phyloP scores from a whole-genome alignment of 2,113 vertebrate species.

The Phyllostomus hastatus region DNA sequence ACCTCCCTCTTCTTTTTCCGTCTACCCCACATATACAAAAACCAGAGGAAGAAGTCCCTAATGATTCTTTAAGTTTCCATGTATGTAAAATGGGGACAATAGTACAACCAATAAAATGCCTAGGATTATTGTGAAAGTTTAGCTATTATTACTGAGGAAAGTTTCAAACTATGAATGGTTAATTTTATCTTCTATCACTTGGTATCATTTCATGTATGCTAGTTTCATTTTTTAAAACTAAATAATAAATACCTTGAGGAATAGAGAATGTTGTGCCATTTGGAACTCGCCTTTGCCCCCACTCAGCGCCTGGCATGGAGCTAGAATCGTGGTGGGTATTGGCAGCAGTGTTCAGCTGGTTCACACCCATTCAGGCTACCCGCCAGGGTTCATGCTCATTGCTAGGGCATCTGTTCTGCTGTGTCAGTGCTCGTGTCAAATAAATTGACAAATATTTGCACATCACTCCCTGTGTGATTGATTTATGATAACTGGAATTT shows the following conservation, averaged over 20 bases:
- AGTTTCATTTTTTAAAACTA: neutral
- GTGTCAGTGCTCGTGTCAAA: neutral
- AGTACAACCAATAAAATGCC: neutral
- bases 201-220: neutral
- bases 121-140: conserved; percentile 7
- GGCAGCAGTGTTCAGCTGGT: neutral
- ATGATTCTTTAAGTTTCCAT: conserved; percentile 4
- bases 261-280: neutral
- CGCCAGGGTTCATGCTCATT: neutral
- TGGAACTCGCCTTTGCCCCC: neutral
- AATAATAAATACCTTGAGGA: neutral
- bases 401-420: neutral
- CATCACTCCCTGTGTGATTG: neutral
- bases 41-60: neutral
- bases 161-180: neutral
- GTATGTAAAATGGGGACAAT: neutral
- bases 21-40: neutral
- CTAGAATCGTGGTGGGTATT: neutral
- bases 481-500: conserved; percentile 5
- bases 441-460: conserved; percentile 19
- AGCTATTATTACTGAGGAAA: conserved; percentile 30
- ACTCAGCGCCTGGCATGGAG: neutral
- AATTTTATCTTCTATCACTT: neutral
- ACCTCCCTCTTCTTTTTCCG: neutral
- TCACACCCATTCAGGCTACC: neutral